Conservation (phyloP, 2,888 invertebrate genomes). For the Meteorus colon region DNA sequence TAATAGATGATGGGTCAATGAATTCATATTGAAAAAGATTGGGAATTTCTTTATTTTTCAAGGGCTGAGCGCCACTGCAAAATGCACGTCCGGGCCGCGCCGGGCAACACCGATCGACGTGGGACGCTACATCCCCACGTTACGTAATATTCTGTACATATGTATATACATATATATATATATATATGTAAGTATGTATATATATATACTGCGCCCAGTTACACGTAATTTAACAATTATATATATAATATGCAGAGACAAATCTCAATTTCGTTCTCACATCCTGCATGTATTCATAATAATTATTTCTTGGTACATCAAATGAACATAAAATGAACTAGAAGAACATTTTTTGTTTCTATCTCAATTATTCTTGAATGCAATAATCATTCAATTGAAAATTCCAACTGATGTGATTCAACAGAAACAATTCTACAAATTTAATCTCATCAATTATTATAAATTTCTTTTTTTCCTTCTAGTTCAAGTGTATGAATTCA, state of each 20-base stretch:
- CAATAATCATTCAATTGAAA: no score
- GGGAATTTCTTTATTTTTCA: not conserved
- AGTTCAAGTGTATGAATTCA: not conserved
- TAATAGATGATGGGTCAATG: not conserved
- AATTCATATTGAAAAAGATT: not conserved
- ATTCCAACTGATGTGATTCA: no score
- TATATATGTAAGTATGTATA: not conserved
- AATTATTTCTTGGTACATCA: not conserved
- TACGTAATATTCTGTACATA: slow-evolving; percentile 12
- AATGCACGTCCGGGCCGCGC: slow-evolving; percentile 8
- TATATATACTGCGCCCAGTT: not conserved
- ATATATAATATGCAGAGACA: not conserved
- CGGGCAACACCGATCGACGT: slow-evolving; percentile 13
- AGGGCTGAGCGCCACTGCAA: slow-evolving; percentile 13
- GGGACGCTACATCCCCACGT: slow-evolving; percentile 7
- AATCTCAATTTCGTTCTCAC: not conserved
- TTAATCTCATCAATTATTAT: not conserved
- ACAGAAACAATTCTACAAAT: not conserved
- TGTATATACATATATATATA: not conserved
- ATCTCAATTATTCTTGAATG: not conserved
- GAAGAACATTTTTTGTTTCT: not conserved
- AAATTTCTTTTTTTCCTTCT: not conserved
- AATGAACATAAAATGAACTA: no score
- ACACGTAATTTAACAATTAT: slow-evolving; percentile 3
- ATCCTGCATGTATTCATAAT: not conserved